These are phyloP conservation scores for Thamnophis elegans DNA, from an alignment of 2,797 vertebrate genomes.

Conservation along the genomic window DNA sequence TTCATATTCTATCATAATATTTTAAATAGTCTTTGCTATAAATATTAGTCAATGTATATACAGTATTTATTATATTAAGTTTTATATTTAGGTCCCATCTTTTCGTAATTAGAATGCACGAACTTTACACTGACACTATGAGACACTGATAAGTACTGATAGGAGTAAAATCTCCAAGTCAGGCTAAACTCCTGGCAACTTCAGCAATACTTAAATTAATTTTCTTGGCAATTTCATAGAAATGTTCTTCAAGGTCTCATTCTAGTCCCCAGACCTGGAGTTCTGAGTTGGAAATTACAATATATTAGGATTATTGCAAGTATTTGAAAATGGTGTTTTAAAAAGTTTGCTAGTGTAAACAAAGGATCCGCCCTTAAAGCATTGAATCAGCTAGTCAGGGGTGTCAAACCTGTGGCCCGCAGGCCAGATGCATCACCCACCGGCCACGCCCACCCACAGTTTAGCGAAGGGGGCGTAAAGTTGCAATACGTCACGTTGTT, in stretches of 20 bases:
- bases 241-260: neutral
- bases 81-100: neutral
- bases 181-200: neutral
- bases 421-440: too few relatives aligned
- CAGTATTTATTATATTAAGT: neutral
- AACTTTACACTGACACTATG: neutral
- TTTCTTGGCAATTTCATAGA: neutral
- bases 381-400: neutral
- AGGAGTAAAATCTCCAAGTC: neutral
- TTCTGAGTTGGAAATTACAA: neutral
- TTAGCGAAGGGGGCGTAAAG: too few relatives aligned
- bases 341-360: neutral
- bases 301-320: neutral
- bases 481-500: too few relatives aligned
- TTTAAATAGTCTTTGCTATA: neutral
- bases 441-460: too few relatives aligned
- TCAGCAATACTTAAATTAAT: neutral
- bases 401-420: too few relatives aligned
- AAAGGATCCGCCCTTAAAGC: neutral
- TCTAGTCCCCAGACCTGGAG: neutral
- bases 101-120: neutral
- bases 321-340: neutral
- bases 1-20: neutral
- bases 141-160: neutral
- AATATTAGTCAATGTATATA: neutral